phyloP scores from a whole-genome alignment of 2,888 invertebrate genomes.

The Acronicta alni region DNA sequence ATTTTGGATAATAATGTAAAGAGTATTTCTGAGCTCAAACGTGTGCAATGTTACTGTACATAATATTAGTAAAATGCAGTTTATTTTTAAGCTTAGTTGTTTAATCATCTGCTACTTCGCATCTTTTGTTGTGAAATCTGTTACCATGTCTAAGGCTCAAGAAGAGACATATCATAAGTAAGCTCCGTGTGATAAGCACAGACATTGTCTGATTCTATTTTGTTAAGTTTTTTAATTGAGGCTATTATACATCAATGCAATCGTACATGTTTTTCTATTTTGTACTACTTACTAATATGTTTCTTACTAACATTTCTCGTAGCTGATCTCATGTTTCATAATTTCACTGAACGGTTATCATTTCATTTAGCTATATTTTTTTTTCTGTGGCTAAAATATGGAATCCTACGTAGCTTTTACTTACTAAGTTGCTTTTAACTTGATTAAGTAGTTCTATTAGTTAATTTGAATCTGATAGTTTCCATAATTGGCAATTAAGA shows the following conservation, averaged over 20 bases:
- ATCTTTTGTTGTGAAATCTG: slow-evolving; percentile 71
- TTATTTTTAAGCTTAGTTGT: slow-evolving; percentile 65
- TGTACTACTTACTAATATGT: slow-evolving; percentile 31
- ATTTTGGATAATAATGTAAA: slow-evolving; percentile 64
- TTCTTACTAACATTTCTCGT: slow-evolving; percentile 44
- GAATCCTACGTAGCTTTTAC: slow-evolving; percentile 50
- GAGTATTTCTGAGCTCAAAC: slow-evolving; percentile 56
- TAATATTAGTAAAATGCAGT: slow-evolving; percentile 75
- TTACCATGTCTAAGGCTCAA: slow-evolving; percentile 86
- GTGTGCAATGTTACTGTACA: slow-evolving; percentile 80
- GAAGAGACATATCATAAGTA: slow-evolving; percentile 81
- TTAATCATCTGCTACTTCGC: slow-evolving; percentile 53
- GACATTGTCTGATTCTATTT: slow-evolving; percentile 60
- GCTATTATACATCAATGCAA: slow-evolving; percentile 65
- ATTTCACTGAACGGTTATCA: slow-evolving; percentile 38
- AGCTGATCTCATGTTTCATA: slow-evolving; percentile 58
- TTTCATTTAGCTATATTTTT: slow-evolving; percentile 41
- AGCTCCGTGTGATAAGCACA: slow-evolving; percentile 69
- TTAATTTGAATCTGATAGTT: slow-evolving; percentile 56
- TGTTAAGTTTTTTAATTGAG: slow-evolving; percentile 64
- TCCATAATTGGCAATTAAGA: slow-evolving; percentile 48
- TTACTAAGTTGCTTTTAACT: slow-evolving; percentile 55
- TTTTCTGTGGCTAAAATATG: slow-evolving; percentile 40
- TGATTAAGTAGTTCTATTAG: slow-evolving; percentile 59
- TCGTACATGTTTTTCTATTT: slow-evolving; percentile 43